A percentile compares a stretch with the other conserved stretches of the same genome.
Conservation (phyloP, 1,140 invertebrate genomes). For the Anastrepha obliqua region DNA sequence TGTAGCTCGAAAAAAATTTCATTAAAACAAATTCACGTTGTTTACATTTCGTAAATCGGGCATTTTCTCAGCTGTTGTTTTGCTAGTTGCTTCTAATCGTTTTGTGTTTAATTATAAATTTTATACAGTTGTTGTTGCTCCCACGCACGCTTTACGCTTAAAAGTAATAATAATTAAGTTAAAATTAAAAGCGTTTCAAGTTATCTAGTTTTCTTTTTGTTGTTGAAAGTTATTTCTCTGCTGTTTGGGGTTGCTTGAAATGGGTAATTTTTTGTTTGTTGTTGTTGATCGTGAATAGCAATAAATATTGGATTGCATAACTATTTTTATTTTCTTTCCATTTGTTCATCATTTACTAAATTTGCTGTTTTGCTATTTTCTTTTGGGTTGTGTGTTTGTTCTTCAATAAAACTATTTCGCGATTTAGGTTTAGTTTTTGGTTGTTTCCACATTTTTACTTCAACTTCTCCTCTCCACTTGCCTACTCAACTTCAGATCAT, state of each 20-base stretch:
- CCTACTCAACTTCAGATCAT: neutral
- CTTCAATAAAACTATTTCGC: constrained; percentile 38
- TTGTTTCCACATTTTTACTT: neutral
- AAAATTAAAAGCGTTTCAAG: constrained; percentile 49
- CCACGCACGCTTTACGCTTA: constrained; percentile 7
- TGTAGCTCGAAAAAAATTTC: neutral
- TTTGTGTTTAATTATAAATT: neutral
- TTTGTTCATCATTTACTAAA: constrained; percentile 12
- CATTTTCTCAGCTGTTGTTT: constrained; percentile 4
- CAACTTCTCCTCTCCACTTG: neutral
- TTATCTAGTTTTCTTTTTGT: constrained; percentile 21
- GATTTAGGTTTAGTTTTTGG: constrained; percentile 20
- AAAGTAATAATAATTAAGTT: constrained; percentile 54
- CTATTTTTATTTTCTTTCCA: neutral
- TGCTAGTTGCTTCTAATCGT: constrained; percentile 19
- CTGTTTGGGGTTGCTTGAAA: neutral
- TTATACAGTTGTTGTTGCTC: neutral
- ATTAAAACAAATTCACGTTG: neutral
- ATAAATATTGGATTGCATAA: neutral
- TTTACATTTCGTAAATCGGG: neutral
- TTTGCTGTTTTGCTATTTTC: neutral
- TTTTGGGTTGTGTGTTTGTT: neutral
- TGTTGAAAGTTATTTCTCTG: neutral
- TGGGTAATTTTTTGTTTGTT: neutral
- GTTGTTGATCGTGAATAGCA: constrained; percentile 10